These are phyloP conservation scores for Drosophila setosimentum DNA, from an alignment of 2,888 invertebrate species.

Conservation along the genomic window DNA sequence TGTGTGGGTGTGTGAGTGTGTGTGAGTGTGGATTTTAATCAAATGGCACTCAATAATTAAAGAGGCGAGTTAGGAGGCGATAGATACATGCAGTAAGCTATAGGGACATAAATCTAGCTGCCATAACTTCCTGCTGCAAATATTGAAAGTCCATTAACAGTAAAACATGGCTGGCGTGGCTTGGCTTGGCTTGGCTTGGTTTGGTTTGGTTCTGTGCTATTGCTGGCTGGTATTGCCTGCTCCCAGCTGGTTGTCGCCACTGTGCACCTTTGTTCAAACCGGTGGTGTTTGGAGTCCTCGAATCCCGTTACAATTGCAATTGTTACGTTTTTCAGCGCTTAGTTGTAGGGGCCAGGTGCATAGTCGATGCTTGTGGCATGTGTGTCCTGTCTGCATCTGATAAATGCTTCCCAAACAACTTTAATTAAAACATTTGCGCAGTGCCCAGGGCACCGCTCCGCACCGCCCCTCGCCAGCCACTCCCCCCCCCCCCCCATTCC, in stretches of 20 bases:
- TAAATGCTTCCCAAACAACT: slow-evolving; percentile 74
- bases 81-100: slow-evolving; percentile 39
- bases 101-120: slow-evolving; percentile 72
- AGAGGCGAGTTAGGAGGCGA: slow-evolving; percentile 35
- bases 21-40: slow-evolving; percentile 55
- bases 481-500: slow-evolving; percentile 17
- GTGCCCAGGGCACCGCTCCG: slow-evolving; percentile 7
- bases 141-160: slow-evolving; percentile 80
- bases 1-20: neutral
- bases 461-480: slow-evolving; percentile 16
- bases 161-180: slow-evolving; percentile 61
- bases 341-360: slow-evolving; percentile 37
- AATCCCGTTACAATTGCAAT: slow-evolving; percentile 38
- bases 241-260: slow-evolving; percentile 2
- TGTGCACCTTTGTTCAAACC: slow-evolving; percentile 30
- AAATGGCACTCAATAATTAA: slow-evolving; percentile 71
- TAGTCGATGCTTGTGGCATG: slow-evolving; percentile 52
- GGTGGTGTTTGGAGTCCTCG: slow-evolving; percentile 16
- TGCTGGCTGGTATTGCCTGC: slow-evolving; percentile 6
- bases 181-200: neutral
- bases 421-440: slow-evolving; percentile 76
- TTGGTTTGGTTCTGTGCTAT: neutral
- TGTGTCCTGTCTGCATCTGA: slow-evolving; percentile 79
- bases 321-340: slow-evolving; percentile 31
- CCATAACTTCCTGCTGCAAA: slow-evolving; percentile 75